A percentile compares a stretch with the other conserved stretches of the same genome.
Conservation (phyloP, 2,113 vertebrate genomes). For the Haemorhous mexicanus region DNA sequence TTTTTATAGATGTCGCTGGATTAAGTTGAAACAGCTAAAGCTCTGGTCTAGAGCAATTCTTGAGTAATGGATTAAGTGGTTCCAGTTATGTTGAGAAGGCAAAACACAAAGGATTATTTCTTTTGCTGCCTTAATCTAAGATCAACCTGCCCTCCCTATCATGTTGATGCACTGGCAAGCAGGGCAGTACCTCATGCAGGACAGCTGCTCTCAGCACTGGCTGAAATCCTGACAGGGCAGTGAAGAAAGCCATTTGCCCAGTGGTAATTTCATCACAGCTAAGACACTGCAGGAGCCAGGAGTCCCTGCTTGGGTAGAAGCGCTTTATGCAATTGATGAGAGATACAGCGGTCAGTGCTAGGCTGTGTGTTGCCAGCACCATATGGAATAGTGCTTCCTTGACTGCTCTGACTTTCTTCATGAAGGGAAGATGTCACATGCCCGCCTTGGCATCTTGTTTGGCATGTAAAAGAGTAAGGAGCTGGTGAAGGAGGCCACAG, state of each 20-base stretch:
- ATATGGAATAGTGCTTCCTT: neutral
- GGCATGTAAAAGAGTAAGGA: neutral
- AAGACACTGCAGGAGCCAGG: neutral
- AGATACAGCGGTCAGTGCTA: rapidly evolving
- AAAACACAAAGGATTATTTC: neutral
- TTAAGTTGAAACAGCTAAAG: neutral
- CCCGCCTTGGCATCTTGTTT: neutral
- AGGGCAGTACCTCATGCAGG: rapidly evolving
- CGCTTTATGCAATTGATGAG: neutral
- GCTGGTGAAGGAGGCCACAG: neutral
- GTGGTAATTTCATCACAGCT: neutral
- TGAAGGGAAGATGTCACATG: neutral
- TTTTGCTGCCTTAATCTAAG: neutral
- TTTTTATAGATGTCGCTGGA: neutral
- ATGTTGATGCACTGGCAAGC: neutral
- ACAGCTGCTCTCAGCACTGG: neutral
- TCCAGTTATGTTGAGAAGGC: neutral
- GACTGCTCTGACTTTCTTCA: neutral
- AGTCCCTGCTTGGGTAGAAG: neutral
- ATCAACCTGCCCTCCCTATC: neutral
- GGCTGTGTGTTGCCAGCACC: neutral
- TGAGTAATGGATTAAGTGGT: neutral
- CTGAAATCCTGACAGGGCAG: neutral
- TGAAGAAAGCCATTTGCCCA: neutral
- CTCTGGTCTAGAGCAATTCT: neutral